Percentiles rank a stretch among this genome's conserved stretches.
These are phyloP conservation scores for Pogonomyrmex barbatus DNA, from an alignment of 1,140 invertebrate species.

Conservation along the genomic window DNA sequence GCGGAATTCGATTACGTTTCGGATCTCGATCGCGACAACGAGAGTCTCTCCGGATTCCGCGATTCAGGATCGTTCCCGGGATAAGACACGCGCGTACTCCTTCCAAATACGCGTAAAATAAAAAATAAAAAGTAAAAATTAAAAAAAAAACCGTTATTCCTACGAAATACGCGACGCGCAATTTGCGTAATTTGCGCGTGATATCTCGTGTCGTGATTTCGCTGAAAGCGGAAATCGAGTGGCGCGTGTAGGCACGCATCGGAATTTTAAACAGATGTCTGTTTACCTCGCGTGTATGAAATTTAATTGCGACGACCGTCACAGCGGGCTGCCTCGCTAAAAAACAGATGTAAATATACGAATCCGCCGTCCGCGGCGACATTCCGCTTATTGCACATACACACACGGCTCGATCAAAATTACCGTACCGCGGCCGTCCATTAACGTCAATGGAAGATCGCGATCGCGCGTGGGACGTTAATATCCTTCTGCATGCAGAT, in stretches of 20 bases:
- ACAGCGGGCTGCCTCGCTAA: slow-evolving; percentile 41
- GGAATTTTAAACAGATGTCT: slow-evolving; percentile 58
- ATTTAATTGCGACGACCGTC: slow-evolving; percentile 61
- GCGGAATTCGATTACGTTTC: neutral
- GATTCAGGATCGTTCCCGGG: neutral
- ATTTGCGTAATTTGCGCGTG: neutral
- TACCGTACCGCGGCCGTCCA: slow-evolving; percentile 18
- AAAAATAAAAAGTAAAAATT: too few species aligned
- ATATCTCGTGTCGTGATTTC: slow-evolving; percentile 4
- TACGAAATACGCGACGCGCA: neutral
- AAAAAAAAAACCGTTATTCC: neutral
- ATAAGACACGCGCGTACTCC: neutral
- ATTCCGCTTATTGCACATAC: slow-evolving; percentile 26
- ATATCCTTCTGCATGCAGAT: slow-evolving; percentile 13
- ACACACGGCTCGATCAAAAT: slow-evolving; percentile 9
- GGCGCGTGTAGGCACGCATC: neutral
- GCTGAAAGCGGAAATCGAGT: slow-evolving; percentile 40
- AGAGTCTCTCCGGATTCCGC: neutral
- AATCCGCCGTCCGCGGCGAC: slow-evolving; percentile 28
- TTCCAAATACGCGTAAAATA: neutral
- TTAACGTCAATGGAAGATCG: slow-evolving; percentile 45
- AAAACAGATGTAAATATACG: slow-evolving; percentile 36
- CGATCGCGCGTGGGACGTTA: slow-evolving; percentile 3
- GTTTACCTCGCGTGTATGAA: slow-evolving; percentile 49
- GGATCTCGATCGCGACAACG: neutral